Evolutionary conservation across 2,888 invertebrate species (phyloP), one percentile per base, ranked within the genome.

Genomic region (Plebejus melissa): DNA sequence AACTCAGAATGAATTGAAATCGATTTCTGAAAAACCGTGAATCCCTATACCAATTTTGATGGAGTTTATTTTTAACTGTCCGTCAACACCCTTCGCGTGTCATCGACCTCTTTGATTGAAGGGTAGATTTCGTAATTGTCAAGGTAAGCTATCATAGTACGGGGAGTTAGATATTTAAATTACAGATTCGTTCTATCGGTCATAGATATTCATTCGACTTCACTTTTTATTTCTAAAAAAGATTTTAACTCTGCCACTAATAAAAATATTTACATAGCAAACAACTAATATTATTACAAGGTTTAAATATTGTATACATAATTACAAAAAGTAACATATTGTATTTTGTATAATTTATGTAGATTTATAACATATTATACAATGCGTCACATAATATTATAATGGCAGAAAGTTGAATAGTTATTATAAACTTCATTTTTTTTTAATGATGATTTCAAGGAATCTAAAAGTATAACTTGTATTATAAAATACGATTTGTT

Each of bases 51-150:
- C 50, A 72, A 72, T 54, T 72, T 72, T 50, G 72, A 32, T 72
- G 32, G 54, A 72, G 72, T 50, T 70, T 72, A 72, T 72, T 72
- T 72, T 50, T 69, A 69, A 69, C 69, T 41, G 70, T 70, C 70
- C 50, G 28, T 72, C 72, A 72, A 72, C 46, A 50, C 72, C 28
- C 72, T 13, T 50, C 13, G 50, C 50, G 41, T 72, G 72, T 72
- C 72, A 72, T 72, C 54, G 72, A 28, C 72, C 50, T 72, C 54
- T 50, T 54, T 54, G 72, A 72, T 72, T 72, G 46, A 32, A 72
- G 72, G 72, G 50, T 72, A 72, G 50, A 72, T 50, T 28, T 72
- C 50, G 72, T 72, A 72, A 72, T 72, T 72, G 50, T 50, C 72
- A 54, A 72, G 50, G 50, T 72, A 50, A 41, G 38, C 70, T 41